Percentiles rank a stretch among this genome's conserved stretches.
Conservation (phyloP, 2,888 invertebrate species). For the Pammene fasciana region DNA sequence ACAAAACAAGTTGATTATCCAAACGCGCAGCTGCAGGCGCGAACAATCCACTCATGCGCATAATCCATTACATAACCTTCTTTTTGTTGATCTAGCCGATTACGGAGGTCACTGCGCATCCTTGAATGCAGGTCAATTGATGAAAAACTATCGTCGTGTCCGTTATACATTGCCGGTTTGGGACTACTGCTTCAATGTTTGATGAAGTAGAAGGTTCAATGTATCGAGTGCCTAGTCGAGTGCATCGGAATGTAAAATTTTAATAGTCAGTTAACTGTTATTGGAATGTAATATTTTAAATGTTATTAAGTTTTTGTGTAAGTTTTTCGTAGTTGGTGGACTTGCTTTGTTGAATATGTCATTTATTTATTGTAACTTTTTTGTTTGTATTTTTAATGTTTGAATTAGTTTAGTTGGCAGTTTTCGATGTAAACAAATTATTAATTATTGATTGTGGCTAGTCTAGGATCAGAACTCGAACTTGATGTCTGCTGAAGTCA, state of each 20-base stretch:
- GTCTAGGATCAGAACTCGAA: no score
- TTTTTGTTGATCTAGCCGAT: slow-evolving; percentile 25
- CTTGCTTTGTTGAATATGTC: neutral
- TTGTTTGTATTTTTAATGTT: neutral
- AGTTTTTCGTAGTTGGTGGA: neutral
- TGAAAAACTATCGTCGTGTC: slow-evolving; percentile 7
- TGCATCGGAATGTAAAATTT: slow-evolving; percentile 19
- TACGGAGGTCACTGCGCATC: slow-evolving; percentile 41
- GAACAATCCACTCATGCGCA: slow-evolving; percentile 25
- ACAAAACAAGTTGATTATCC: slow-evolving; percentile 10
- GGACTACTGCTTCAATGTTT: neutral
- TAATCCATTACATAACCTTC: slow-evolving; percentile 29
- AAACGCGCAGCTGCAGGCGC: slow-evolving; percentile 7
- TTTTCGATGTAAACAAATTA: no score
- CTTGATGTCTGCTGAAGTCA: no score
- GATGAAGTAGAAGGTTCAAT: slow-evolving; percentile 4
- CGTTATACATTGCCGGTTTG: slow-evolving; percentile 5
- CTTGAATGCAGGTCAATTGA: slow-evolving; percentile 39
- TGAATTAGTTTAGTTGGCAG: no score
- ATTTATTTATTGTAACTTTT: neutral
- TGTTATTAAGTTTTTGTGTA: slow-evolving; percentile 14
- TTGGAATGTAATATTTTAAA: slow-evolving; percentile 21
- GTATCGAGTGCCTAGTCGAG: slow-evolving; percentile 14
- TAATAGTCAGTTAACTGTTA: slow-evolving; percentile 20
- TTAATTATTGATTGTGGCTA: no score